Evolutionary conservation across 2,888 invertebrate genomes (phyloP).

Genomic region (Magallana nippona): DNA sequence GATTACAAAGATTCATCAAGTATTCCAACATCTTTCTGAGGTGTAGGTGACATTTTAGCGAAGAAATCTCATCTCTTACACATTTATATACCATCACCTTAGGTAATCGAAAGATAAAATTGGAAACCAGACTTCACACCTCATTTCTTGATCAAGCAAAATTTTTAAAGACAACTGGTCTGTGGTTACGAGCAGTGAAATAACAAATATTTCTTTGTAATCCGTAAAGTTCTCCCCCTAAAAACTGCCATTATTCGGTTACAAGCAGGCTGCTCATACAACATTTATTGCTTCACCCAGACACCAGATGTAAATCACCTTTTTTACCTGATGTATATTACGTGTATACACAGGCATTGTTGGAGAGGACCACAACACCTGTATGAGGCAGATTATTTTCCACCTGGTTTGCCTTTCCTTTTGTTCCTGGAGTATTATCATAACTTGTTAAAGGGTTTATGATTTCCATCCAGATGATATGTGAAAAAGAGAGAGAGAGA

Average conservation of each 20-base stretch:
- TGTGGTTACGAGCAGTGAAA: conserved; percentile 22
- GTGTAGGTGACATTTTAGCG: background rate
- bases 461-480: conserved; percentile 12
- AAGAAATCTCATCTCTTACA: background rate
- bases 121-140: background rate
- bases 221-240: background rate
- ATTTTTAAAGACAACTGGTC: conserved; percentile 13
- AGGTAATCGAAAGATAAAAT: background rate
- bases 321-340: background rate
- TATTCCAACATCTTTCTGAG: background rate
- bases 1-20: background rate
- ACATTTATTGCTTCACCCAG: conserved; percentile 25
- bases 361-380: conserved; percentile 13
- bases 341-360: conserved; percentile 3
- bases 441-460: conserved; percentile 31
- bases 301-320: conserved; percentile 12
- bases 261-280: conserved; percentile 8
- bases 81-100: conserved; percentile 11
- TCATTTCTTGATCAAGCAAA: conserved; percentile 6
- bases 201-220: conserved; percentile 26
- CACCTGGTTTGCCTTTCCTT: conserved; percentile 9
- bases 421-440: conserved; percentile 23
- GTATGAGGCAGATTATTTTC: conserved; percentile 17
- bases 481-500: background rate
- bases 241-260: background rate